These are phyloP conservation scores for Dasysyrphus albostriatus DNA, from an alignment of 2,888 invertebrate species.

Conservation along the genomic window DNA sequence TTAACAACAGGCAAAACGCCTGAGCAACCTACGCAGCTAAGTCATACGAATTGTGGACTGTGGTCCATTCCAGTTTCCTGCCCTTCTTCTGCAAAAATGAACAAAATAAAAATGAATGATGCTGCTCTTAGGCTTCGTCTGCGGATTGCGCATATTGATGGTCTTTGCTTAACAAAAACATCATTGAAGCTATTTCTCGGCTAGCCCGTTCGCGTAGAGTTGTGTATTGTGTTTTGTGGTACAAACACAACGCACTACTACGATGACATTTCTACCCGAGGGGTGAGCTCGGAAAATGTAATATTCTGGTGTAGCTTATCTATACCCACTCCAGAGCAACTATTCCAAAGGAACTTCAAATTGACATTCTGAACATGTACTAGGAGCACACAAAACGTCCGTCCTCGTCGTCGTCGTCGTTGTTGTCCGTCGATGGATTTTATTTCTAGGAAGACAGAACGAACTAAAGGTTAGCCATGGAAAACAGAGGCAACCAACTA, in stretches of 20 bases:
- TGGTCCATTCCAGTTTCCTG: constrained; percentile 17
- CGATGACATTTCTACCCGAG: constrained; percentile 69
- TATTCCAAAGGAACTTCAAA: constrained; percentile 26
- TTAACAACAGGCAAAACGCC: constrained; percentile 53
- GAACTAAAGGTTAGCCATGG: constrained; percentile 38
- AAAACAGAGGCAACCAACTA: constrained; percentile 48
- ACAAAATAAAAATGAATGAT: constrained; percentile 23
- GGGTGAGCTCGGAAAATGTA: constrained; percentile 45
- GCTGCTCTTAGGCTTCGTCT: constrained; percentile 38
- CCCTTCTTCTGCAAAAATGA: constrained; percentile 9
- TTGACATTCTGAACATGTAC: constrained; percentile 60
- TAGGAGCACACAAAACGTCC: constrained; percentile 54
- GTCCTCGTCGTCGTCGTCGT: constrained; percentile 8
- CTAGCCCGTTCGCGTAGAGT: background rate
- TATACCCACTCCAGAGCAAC: background rate
- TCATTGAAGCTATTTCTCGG: constrained; percentile 59
- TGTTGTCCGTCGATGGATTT: constrained; percentile 67
- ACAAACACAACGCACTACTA: constrained; percentile 6
- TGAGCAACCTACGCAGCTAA: constrained; percentile 55
- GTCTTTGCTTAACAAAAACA: constrained; percentile 48
- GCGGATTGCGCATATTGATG: constrained; percentile 59
- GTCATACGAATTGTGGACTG: constrained; percentile 33
- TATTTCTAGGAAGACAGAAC: constrained; percentile 65
- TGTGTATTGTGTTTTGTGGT: background rate
- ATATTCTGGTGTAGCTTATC: constrained; percentile 17